phyloP scores from a whole-genome alignment of 2,113 vertebrate species.

The Xyliphius kryptos region DNA sequence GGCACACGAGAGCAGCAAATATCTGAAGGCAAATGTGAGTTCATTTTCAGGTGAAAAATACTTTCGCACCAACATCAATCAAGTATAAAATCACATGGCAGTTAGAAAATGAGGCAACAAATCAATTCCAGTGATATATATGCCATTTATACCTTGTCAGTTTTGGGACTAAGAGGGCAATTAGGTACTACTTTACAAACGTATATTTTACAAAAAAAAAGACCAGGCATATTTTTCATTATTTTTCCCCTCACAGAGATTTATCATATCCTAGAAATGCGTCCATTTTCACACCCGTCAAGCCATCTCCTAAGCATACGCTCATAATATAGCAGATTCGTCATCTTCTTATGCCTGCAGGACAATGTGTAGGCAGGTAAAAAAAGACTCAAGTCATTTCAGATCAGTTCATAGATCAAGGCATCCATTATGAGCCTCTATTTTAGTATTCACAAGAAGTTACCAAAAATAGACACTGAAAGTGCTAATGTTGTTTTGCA shows the following conservation, averaged over 20 bases:
- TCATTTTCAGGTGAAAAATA: constrained; percentile 38
- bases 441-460: constrained; percentile 28
- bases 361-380: constrained; percentile 12
- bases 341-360: constrained; percentile 22
- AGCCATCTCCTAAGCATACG: constrained; percentile 42
- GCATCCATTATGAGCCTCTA: constrained; percentile 29
- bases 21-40: constrained; percentile 30
- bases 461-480: constrained; percentile 6
- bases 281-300: constrained; percentile 71
- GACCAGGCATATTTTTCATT: constrained; percentile 51
- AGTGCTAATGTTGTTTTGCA: constrained; percentile 24
- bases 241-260: constrained; percentile 54
- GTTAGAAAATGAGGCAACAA: constrained; percentile 45
- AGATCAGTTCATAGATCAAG: constrained; percentile 15
- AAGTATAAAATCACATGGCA: constrained; percentile 37
- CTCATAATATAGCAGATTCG: constrained; percentile 35
- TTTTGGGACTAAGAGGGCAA: constrained; percentile 52
- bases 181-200: constrained; percentile 56
- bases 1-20: too few relatives aligned
- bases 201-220: constrained; percentile 53
- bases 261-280: constrained; percentile 61
- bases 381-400: constrained; percentile 34
- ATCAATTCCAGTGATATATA: constrained; percentile 54
- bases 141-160: constrained; percentile 43
- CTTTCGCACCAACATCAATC: constrained; percentile 31